Conservation (phyloP, 2,888 invertebrate genomes). For the Hypomecis punctinalis region DNA sequence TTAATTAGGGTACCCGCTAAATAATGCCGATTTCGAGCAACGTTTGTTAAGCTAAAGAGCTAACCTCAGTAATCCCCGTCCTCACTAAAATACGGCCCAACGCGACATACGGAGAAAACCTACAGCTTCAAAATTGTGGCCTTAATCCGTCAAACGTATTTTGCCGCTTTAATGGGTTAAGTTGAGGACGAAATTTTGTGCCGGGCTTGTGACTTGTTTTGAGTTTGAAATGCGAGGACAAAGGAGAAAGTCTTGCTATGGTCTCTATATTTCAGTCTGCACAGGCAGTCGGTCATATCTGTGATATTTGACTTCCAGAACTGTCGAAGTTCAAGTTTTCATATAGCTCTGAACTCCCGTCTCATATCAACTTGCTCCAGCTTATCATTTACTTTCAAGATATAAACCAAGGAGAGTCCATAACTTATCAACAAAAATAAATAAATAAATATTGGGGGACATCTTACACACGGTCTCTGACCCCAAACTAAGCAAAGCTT, state of each 20-base stretch:
- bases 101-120: conserved; percentile 39
- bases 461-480: too few relatives aligned
- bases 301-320: neutral
- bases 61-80: conserved; percentile 58
- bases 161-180: conserved; percentile 41
- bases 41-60: conserved; percentile 72
- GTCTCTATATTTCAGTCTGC: neutral
- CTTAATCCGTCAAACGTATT: conserved; percentile 48
- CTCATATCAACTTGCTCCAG: too few relatives aligned
- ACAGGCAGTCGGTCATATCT: neutral
- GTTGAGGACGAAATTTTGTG: conserved; percentile 28
- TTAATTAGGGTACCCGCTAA: conserved; percentile 73
- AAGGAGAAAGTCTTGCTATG: neutral
- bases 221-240: conserved; percentile 1
- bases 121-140: conserved; percentile 42
- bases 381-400: too few relatives aligned
- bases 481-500: too few relatives aligned
- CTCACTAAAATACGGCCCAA: conserved; percentile 40
- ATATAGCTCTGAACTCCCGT: too few relatives aligned
- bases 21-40: conserved; percentile 72
- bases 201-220: conserved; percentile 14
- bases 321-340: too few relatives aligned
- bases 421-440: too few relatives aligned
- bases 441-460: too few relatives aligned
- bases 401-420: too few relatives aligned